A percentile compares a stretch with the other conserved stretches of the same genome.
Evolutionary conservation across 30 jellyfish, hydroid and myxozoan species (phyloP).

Genomic region (Hydractinia symbiolongicarpus): DNA sequence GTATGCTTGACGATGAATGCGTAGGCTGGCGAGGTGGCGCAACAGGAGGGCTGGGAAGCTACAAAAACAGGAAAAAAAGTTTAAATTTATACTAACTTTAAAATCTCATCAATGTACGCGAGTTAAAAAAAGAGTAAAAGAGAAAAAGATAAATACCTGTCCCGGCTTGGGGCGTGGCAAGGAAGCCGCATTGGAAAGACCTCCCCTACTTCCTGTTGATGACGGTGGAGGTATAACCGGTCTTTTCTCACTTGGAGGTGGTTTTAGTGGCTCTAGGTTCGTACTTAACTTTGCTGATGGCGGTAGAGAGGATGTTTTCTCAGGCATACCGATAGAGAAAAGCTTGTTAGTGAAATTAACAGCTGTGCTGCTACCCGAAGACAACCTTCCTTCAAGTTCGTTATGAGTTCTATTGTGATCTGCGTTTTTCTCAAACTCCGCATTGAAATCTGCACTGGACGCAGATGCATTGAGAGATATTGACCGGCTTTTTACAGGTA

Average conservation of each 20-base stretch:
- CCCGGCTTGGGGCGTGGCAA: slow-evolving; percentile 34
- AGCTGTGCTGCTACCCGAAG: neutral
- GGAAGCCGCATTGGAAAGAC: slow-evolving; percentile 4
- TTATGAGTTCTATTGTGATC: neutral
- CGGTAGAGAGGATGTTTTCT: neutral
- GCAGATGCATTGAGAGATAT: neutral
- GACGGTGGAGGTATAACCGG: neutral
- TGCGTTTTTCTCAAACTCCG: neutral
- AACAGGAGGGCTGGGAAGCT: slow-evolving; percentile 29
- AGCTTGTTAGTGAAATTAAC: too few relatives aligned
- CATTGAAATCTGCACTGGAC: neutral
- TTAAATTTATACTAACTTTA: neutral
- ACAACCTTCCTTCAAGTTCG: neutral
- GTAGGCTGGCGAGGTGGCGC: slow-evolving; percentile 11
- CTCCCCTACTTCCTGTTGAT: neutral
- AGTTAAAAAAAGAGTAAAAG: neutral
- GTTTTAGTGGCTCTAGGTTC: slow-evolving; percentile 14
- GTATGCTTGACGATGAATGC: neutral
- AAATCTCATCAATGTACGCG: neutral
- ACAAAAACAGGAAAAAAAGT: neutral
- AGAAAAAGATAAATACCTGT: slow-evolving; percentile 2
- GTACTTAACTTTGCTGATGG: neutral
- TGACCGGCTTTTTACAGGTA: slow-evolving; percentile 50
- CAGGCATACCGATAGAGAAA: neutral
- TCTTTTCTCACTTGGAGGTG: slow-evolving; percentile 22